These are phyloP conservation scores for Chlorospingus semifuscus DNA, from an alignment of 2,797 vertebrate species.

Conservation along the genomic window DNA sequence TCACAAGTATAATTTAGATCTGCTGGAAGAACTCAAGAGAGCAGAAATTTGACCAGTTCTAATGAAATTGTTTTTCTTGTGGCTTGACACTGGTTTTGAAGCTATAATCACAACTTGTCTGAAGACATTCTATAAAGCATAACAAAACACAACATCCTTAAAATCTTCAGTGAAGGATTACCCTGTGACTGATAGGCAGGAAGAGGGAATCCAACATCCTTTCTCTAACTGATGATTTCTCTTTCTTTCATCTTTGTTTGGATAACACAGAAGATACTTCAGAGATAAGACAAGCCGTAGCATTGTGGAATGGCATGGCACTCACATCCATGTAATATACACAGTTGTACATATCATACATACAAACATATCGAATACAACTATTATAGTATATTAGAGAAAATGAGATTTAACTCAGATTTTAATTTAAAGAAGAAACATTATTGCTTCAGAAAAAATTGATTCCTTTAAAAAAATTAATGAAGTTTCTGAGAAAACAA, in stretches of 20 bases:
- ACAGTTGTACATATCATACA: neutral
- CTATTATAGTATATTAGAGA: neutral
- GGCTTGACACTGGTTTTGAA: neutral
- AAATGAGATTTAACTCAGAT: neutral
- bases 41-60: neutral
- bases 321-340: neutral
- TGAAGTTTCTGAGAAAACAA: neutral
- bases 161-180: neutral
- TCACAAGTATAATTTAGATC: neutral
- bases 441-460: neutral
- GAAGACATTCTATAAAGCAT: neutral
- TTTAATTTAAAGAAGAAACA: neutral
- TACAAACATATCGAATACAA: neutral
- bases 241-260: neutral
- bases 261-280: neutral
- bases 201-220: neutral
- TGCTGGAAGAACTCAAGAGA: neutral
- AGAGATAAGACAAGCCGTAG: neutral
- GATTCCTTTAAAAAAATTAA: neutral
- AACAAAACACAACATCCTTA: neutral
- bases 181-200: neutral
- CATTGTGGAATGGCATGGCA: neutral
- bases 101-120: neutral
- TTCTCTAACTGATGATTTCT: neutral
- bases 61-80: neutral